phyloP scores from a whole-genome alignment of 2,113 vertebrate genomes.

The Psephotus haematonotus region DNA sequence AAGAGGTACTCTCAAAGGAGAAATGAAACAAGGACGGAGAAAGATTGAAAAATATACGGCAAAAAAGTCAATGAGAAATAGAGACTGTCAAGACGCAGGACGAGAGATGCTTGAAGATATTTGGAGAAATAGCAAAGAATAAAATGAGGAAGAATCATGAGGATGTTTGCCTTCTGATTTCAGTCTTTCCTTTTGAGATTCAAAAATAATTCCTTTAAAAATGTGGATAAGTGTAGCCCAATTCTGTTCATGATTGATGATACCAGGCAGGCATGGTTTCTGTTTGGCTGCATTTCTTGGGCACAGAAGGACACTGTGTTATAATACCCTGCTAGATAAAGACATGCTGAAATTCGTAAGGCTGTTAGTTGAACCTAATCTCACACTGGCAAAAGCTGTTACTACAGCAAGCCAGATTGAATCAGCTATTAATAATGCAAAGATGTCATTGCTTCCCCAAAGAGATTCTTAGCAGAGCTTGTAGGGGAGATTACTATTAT shows the following conservation, averaged over 20 bases:
- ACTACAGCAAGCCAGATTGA: slow-evolving; percentile 51
- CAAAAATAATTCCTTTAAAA: neutral
- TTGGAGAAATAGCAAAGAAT: neutral
- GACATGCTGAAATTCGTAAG: slow-evolving; percentile 33
- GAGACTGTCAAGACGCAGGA: neutral
- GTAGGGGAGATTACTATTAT: slow-evolving; percentile 26
- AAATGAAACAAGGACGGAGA: neutral
- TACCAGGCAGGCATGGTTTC: neutral
- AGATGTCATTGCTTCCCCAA: slow-evolving; percentile 56
- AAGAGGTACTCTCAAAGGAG: neutral
- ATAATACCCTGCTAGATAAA: neutral
- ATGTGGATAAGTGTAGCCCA: neutral
- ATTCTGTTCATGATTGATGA: neutral
- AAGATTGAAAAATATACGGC: neutral
- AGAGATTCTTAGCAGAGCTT: slow-evolving; percentile 30
- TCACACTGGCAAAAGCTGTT: slow-evolving; percentile 66
- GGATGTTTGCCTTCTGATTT: neutral
- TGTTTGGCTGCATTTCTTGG: neutral
- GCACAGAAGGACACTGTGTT: neutral
- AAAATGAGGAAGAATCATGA: neutral
- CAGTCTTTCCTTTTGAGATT: neutral
- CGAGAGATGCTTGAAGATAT: neutral
- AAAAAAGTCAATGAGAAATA: neutral
- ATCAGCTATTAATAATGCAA: slow-evolving; percentile 71
- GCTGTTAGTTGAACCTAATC: slow-evolving; percentile 40